Conservation (phyloP, 2,797 vertebrate species). For the Nothura maculosa region DNA sequence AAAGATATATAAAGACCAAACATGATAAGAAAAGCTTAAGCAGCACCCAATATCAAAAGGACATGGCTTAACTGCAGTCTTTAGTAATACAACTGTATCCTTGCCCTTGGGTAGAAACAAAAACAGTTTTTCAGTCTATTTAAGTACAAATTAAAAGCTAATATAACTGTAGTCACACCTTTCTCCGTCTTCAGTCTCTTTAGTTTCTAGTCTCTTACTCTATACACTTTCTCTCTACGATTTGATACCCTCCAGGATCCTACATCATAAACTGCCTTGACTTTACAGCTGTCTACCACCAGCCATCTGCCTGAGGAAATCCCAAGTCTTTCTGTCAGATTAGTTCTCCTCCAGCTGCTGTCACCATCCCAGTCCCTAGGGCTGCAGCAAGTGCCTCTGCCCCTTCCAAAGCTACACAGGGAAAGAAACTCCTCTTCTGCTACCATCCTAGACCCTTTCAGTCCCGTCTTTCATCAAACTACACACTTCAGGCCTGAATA, state of each 20-base stretch:
- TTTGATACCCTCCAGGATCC: neutral
- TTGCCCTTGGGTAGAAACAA: neutral
- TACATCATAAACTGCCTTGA: neutral
- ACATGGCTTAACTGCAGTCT: neutral
- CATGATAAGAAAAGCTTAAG: neutral
- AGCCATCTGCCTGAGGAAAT: slow-evolving; percentile 17
- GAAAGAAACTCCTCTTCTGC: neutral
- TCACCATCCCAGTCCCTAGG: neutral
- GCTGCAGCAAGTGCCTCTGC: slow-evolving; percentile 9
- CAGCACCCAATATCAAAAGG: neutral
- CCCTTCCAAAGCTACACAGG: neutral
- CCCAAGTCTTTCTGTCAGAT: neutral
- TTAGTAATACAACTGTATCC: neutral
- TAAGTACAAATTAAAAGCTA: neutral
- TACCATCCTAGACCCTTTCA: neutral
- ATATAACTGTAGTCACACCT: fast-evolving
- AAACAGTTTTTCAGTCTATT: neutral
- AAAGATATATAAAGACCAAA: neutral
- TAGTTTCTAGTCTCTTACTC: neutral
- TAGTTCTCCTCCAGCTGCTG: neutral
- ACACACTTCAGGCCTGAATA: neutral
- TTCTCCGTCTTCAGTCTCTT: neutral
- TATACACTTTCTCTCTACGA: neutral
- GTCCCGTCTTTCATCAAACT: neutral
- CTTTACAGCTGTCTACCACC: neutral